A percentile compares a stretch with the other conserved stretches of the same genome.
phyloP scores from a whole-genome alignment of 2,113 vertebrate genomes.

The Limanda limanda region DNA sequence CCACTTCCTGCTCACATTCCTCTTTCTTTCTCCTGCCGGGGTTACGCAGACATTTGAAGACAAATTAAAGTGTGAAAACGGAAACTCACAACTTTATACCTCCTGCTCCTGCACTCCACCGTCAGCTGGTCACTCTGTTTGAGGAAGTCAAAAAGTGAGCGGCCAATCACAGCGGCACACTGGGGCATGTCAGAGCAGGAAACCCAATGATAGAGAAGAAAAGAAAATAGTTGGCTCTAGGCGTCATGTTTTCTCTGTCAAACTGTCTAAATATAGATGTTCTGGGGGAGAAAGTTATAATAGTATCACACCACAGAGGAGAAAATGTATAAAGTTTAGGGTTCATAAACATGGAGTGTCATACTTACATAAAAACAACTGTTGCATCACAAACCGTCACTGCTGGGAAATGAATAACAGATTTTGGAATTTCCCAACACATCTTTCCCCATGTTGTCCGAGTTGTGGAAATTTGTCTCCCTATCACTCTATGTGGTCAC shows the following conservation, averaged over 20 bases:
- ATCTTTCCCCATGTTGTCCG: not conserved
- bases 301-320: not conserved
- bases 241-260: not conserved
- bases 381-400: slow-evolving; percentile 35
- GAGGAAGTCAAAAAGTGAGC: slow-evolving; percentile 65
- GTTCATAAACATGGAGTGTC: not conserved
- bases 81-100: slow-evolving; percentile 6
- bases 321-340: not conserved
- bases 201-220: slow-evolving; percentile 3
- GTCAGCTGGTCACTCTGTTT: slow-evolving; percentile 63
- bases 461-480: not conserved
- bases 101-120: not conserved
- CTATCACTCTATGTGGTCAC: not conserved
- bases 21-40: slow-evolving; percentile 11
- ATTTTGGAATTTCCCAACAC: slow-evolving; percentile 48
- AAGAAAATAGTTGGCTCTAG: not conserved
- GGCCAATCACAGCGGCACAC: slow-evolving; percentile 60
- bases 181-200: slow-evolving; percentile 64
- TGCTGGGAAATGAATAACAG: slow-evolving; percentile 48
- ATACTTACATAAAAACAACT: slow-evolving; percentile 8
- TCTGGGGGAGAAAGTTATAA: not conserved
- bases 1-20: slow-evolving; percentile 55
- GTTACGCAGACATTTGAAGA: not conserved
- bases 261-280: slow-evolving; percentile 5
- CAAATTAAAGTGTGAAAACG: not conserved